Conservation (phyloP, 2,113 vertebrate genomes). For the Siphamia tubifer region DNA sequence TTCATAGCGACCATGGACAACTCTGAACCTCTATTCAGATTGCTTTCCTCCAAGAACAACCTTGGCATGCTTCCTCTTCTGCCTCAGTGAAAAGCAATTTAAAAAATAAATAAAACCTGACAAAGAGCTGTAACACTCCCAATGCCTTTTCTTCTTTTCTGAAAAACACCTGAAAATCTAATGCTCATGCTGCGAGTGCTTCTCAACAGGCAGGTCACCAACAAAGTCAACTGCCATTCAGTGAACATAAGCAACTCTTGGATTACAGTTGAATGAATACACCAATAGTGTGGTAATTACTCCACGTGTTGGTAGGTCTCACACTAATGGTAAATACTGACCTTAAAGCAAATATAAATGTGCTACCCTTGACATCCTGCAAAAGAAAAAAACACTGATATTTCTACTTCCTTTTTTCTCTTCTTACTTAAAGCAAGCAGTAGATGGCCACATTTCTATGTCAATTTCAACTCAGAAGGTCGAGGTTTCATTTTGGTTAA, state of each 20-base stretch:
- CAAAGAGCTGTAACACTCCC: neutral
- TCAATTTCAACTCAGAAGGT: too few species aligned
- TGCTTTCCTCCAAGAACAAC: neutral
- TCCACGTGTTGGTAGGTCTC: too few species aligned
- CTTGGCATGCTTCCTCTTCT: neutral
- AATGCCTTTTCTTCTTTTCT: neutral
- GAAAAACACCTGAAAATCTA: neutral
- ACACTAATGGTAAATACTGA: too few species aligned
- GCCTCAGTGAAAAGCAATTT: neutral
- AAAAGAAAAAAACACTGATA: neutral
- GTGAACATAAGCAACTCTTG: neutral
- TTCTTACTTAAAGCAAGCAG: neutral
- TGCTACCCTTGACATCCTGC: neutral
- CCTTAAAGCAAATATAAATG: neutral
- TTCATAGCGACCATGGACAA: neutral
- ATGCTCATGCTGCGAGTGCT: neutral
- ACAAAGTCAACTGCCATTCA: neutral
- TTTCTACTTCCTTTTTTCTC: neutral
- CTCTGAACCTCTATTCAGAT: neutral
- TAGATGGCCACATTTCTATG: neutral
- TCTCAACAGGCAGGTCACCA: neutral
- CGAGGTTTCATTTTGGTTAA: neutral
- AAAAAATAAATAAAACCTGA: neutral
- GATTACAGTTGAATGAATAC: neutral
- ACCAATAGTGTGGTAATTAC: neutral